Conservation (phyloP, 2,888 invertebrate genomes). For the Prosopocoilus inquinatus region DNA sequence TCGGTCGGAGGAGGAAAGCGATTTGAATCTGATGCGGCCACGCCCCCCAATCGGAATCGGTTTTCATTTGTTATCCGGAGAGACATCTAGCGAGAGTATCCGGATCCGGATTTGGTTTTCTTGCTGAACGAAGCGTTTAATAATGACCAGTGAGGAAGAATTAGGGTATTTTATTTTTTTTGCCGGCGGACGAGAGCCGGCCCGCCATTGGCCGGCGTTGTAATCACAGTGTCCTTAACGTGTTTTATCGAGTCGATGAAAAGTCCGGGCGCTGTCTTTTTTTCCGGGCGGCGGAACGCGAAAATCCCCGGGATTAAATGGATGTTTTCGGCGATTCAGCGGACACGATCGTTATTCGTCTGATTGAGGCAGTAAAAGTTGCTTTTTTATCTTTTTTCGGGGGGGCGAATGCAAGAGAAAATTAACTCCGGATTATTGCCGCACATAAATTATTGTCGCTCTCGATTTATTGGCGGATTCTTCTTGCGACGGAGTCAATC, state of each 20-base stretch:
- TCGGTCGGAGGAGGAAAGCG: constrained; percentile 32
- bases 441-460: too few relatives aligned
- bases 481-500: too few relatives aligned
- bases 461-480: too few relatives aligned
- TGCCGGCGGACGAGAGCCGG: constrained; percentile 25
- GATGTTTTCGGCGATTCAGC: constrained; percentile 38
- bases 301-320: constrained; percentile 37
- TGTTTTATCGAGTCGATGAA: constrained; percentile 21
- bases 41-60: constrained; percentile 41
- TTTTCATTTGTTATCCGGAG: constrained; percentile 45
- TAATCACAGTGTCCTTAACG: constrained; percentile 36
- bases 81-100: constrained; percentile 43
- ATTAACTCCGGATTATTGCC: too few relatives aligned
- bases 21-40: constrained; percentile 43
- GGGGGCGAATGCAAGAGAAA: too few relatives aligned
- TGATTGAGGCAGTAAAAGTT: neutral
- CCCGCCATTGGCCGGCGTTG: constrained; percentile 35
- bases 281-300: constrained; percentile 39
- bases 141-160: constrained; percentile 45
- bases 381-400: too few relatives aligned
- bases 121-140: constrained; percentile 52
- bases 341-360: constrained; percentile 10
- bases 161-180: constrained; percentile 40
- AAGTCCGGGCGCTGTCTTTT: constrained; percentile 3
- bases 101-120: constrained; percentile 34